A percentile compares a stretch with the other conserved stretches of the same genome.
Evolutionary conservation across 1,140 invertebrate genomes (phyloP).

Genomic region (Calycopis cecrops): DNA sequence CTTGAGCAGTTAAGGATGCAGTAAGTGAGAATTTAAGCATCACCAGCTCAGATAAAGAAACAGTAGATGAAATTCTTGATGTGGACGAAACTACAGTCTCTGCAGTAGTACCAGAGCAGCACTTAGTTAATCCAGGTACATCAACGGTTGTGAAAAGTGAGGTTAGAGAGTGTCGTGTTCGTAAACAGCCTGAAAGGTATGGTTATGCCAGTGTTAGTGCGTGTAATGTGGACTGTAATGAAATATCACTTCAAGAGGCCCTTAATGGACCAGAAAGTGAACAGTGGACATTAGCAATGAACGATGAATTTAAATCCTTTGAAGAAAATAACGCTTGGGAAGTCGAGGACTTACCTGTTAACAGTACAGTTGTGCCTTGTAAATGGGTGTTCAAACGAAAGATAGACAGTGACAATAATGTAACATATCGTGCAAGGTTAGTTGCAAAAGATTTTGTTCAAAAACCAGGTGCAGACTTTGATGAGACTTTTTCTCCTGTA

Average conservation of each 20-base stretch:
- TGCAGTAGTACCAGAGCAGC: too few relatives aligned
- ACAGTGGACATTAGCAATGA: not conserved
- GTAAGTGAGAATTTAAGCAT: too few relatives aligned
- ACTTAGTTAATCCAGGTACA: too few relatives aligned
- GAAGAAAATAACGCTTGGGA: not conserved
- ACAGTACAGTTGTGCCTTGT: not conserved
- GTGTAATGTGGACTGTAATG: not conserved
- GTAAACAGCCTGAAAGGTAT: too few relatives aligned
- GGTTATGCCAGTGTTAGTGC: too few relatives aligned
- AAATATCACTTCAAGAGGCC: not conserved
- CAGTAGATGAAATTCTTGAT: too few relatives aligned
- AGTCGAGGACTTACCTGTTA: not conserved
- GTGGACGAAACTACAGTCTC: too few relatives aligned
- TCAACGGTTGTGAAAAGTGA: too few relatives aligned
- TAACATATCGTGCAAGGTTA: not conserved
- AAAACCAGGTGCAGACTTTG: not conserved
- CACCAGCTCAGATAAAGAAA: too few relatives aligned
- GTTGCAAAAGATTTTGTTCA: not conserved
- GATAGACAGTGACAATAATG: not conserved
- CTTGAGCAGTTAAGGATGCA: too few relatives aligned
- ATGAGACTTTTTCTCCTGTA: not conserved
- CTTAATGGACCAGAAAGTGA: slow-evolving; percentile 1
- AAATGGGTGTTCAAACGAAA: not conserved
- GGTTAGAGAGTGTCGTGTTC: too few relatives aligned
- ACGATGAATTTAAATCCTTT: not conserved